These are phyloP conservation scores for Scaptomyza hsui DNA, from an alignment of 1,140 invertebrate species.

Conservation along the genomic window DNA sequence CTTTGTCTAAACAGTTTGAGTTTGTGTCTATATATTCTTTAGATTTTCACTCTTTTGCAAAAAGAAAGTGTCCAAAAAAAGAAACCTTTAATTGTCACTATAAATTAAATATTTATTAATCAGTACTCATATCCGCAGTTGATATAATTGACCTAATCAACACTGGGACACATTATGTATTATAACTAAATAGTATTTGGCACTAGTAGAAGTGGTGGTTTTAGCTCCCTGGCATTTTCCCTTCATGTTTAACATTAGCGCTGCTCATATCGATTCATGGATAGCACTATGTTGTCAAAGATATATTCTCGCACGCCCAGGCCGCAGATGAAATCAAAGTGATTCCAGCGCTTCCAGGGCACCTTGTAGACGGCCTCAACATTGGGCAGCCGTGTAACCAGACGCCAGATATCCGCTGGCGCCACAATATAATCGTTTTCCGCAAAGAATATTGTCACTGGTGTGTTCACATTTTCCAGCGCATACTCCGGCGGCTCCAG, in stretches of 20 bases:
- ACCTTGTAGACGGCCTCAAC: slow-evolving; percentile 84
- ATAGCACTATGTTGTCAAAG: slow-evolving; percentile 85
- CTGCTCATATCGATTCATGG: slow-evolving; percentile 79
- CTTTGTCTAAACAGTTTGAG: too few relatives aligned
- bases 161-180: slow-evolving; percentile 43
- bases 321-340: slow-evolving; percentile 90
- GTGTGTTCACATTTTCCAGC: slow-evolving; percentile 86
- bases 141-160: slow-evolving; percentile 26
- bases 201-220: slow-evolving; percentile 69
- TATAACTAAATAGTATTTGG: slow-evolving; percentile 68
- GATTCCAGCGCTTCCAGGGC: slow-evolving; percentile 87
- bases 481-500: slow-evolving; percentile 86
- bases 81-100: slow-evolving; percentile 26
- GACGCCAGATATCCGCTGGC: slow-evolving; percentile 87
- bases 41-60: too few relatives aligned
- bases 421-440: slow-evolving; percentile 86
- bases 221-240: slow-evolving; percentile 38
- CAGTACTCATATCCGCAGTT: slow-evolving; percentile 61
- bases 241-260: slow-evolving; percentile 4
- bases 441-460: slow-evolving; percentile 87
- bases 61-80: background rate
- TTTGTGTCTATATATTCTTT: too few relatives aligned
- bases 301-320: slow-evolving; percentile 86
- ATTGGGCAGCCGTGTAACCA: slow-evolving; percentile 82
- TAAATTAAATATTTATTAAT: slow-evolving; percentile 78